These are phyloP conservation scores for Lonchura striata DNA, from an alignment of 2,113 vertebrate genomes.

Conservation along the genomic window DNA sequence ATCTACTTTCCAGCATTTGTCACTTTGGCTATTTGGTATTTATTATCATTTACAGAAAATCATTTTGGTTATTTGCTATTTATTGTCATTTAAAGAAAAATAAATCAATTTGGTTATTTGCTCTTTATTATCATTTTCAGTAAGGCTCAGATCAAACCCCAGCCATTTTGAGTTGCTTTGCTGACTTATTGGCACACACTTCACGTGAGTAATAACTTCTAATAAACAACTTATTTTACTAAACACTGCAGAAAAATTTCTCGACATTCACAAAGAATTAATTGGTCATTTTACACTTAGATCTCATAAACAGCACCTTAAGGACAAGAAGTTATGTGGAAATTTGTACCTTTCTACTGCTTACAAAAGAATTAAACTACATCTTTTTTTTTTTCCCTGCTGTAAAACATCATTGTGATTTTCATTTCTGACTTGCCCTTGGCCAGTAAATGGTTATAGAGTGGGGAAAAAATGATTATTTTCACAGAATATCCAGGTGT, in stretches of 20 bases:
- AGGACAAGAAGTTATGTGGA: background rate
- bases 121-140: background rate
- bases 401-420: background rate
- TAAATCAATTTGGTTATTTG: background rate
- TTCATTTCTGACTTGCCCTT: background rate
- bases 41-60: background rate
- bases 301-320: background rate
- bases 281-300: background rate
- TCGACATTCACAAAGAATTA: background rate
- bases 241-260: background rate
- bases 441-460: background rate
- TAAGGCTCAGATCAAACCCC: background rate
- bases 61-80: background rate
- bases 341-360: background rate
- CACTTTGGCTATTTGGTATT: background rate
- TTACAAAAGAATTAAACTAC: background rate
- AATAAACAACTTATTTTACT: background rate
- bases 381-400: background rate
- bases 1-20: background rate
- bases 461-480: rapidly evolving
- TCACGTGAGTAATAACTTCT: background rate
- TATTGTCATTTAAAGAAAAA: background rate
- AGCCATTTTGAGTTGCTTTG: background rate
- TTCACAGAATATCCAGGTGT: background rate
- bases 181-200: background rate